Percentiles rank a stretch among this genome's conserved stretches.
Conservation (phyloP, 2,797 vertebrate genomes). For the Myiotriccus ornatus region DNA sequence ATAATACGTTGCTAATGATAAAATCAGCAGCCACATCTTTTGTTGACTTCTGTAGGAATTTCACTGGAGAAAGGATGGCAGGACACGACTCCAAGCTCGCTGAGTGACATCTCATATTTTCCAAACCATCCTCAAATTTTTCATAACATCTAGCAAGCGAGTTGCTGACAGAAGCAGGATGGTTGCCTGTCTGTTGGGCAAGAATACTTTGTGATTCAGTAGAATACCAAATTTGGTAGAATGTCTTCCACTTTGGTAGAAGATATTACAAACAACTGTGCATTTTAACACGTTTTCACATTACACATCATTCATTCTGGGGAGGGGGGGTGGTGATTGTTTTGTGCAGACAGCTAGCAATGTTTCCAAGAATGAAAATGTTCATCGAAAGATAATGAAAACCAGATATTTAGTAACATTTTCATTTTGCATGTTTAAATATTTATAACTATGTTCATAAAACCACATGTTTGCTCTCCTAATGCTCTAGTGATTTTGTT, state of each 20-base stretch:
- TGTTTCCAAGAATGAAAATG: slow-evolving; percentile 65
- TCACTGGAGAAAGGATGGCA: neutral
- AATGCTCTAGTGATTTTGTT: slow-evolving; percentile 64
- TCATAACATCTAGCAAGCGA: slow-evolving; percentile 35
- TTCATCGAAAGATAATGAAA: slow-evolving; percentile 72
- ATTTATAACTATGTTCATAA: slow-evolving; percentile 76
- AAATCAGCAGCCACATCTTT: neutral
- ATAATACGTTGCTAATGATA: neutral
- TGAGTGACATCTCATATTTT: slow-evolving; percentile 35
- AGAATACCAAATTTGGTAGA: slow-evolving; percentile 70
- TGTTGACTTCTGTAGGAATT: slow-evolving; percentile 37
- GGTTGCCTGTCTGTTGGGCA: slow-evolving; percentile 6
- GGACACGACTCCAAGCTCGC: neutral
- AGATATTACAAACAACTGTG: slow-evolving; percentile 50
- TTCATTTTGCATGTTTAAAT: slow-evolving; percentile 80
- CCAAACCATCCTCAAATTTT: slow-evolving; percentile 39
- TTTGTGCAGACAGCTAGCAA: slow-evolving; percentile 58
- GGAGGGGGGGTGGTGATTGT: neutral
- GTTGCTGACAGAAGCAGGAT: slow-evolving; percentile 55
- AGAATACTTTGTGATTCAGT: slow-evolving; percentile 9
- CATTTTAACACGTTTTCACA: slow-evolving; percentile 52
- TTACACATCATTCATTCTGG: slow-evolving; percentile 27
- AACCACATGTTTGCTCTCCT: slow-evolving; percentile 70
- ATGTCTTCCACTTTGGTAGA: slow-evolving; percentile 54
- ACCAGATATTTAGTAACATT: slow-evolving; percentile 77